Evolutionary conservation across 2,797 vertebrate genomes (phyloP), one percentile per base, ranked within the genome.

Genomic region (Choloepus didactylus): DNA sequence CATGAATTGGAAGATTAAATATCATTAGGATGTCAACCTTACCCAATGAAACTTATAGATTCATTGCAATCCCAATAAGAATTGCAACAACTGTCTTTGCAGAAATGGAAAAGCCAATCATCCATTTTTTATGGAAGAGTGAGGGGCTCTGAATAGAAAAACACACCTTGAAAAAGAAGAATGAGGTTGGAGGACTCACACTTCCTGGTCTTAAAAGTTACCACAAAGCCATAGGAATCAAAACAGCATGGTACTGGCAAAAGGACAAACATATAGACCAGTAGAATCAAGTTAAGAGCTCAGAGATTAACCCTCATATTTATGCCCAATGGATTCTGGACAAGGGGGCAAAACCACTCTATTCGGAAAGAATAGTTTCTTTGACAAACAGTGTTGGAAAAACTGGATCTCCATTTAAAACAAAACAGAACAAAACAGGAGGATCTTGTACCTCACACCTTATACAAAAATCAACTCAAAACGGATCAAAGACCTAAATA

Each of bases 381-480:
- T 89, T 62, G 70, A 69, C 54, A 90, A 77, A 21, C 51, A 18
- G 25, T 41, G 3, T 4, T 81, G 6, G 25, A n/a, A 83, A 16
- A 83, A 67, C 46, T 35, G n/a, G n/a, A 21, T 56, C 5, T 38
- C 60, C 49, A 79, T 25, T 56, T 72, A 35, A 35, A 35, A 16
- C 31, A n/a, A 73, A 79, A 51, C 18, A 51, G 10, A 49, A 49
- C 6, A 49, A 49, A 49, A 49, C 6, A 87, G 70, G 27, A 80
- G 70, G 27, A 21, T 41, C 27, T n/a, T 41, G 11, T 59, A 27
- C n/a, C 25, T 67, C 31, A 67, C 6, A 38, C 44, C 9, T 46
- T 76, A 19, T 41, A 49, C 49, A 76, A 85, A 49, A 90, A 44
- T 88, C 66, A 88, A 93, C 8, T 66, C 77, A 54, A 82, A 82